Base-by-base conservation (phyloP, 2,888 invertebrate genomes). In the Eulithis testata region DNA sequence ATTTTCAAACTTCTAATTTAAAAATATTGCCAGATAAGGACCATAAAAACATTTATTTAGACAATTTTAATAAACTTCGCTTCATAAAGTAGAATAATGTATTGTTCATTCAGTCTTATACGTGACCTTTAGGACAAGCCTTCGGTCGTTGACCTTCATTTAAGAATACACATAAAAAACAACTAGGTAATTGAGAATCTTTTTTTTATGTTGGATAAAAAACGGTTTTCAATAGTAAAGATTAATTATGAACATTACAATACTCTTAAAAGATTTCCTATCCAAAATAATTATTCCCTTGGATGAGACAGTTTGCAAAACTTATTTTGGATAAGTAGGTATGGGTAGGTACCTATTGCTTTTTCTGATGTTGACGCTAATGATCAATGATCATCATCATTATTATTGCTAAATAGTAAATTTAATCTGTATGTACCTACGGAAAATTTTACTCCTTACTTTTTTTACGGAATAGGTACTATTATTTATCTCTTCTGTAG, bases 31-130 rank as follows among this genome's bases (percentile, higher is more conserved):
- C 11, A 49, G 9, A 21, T 47, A 7, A 14, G 12, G 14, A 49
- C 9, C 8, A 53, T 14, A 14, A 14, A 40, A 37, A 4, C 11
- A 31, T n/a, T 11, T 8, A 4, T 6, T 5, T 4, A 31, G 11
- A 51, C 1, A 40, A 11, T 12, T 37, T 27, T 21, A 49, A 53
- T 12, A 43, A 36, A 51, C 58, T 65, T 59, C 40, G 69, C 62
- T 51, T 60, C 60, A 51, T 51, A 57, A 45, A 60, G 9, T 37
- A 63, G 55, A 65, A 65, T 60, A 61, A 55, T 65, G 63, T 55
- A 61, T 47, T 66, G 66, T 47, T 59, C 51, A 67, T 58, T 51
- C 14, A 49, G 31, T 36, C 9, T 9, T 0, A 40, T 55, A 27
- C 57, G 57, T 58, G 56, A 27, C 57, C 44, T 63, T 57, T 40